Conservation (phyloP, 2,113 vertebrate species). For the Urocynchramus pylzowi region DNA sequence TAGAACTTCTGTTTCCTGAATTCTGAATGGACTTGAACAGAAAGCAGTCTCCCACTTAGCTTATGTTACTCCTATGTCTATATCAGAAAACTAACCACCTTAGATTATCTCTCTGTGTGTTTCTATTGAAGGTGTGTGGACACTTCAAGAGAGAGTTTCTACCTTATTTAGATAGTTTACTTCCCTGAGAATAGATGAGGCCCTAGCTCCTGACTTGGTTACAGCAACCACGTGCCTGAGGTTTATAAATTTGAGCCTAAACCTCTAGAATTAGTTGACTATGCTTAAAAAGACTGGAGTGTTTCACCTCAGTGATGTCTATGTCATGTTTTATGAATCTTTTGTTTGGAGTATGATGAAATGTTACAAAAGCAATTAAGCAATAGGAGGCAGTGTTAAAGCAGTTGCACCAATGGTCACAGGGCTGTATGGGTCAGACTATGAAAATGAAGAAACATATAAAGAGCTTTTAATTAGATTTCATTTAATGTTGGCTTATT, state of each 20-base stretch:
- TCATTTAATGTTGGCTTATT: neutral
- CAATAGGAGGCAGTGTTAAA: neutral
- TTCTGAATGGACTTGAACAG: neutral
- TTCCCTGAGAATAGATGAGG: neutral
- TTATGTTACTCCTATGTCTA: neutral
- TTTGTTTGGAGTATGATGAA: neutral
- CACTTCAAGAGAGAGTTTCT: neutral
- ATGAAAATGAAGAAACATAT: neutral
- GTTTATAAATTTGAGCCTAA: neutral
- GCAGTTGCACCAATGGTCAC: neutral
- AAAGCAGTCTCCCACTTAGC: neutral
- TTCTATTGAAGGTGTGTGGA: neutral
- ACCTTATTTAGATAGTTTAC: neutral
- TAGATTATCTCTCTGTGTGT: neutral
- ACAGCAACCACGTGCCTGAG: neutral
- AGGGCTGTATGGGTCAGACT: too few species aligned
- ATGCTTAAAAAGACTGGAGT: neutral
- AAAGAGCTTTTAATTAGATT: neutral
- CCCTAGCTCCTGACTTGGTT: neutral
- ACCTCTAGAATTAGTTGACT: neutral
- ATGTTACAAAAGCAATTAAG: neutral
- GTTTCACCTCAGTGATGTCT: neutral
- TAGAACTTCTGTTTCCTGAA: neutral
- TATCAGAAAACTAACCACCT: neutral
- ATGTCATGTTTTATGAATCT: neutral